Evolutionary conservation across 2,113 vertebrate species (phyloP), one percentile per base, ranked within the genome.

Genomic region (Pipa parva): DNA sequence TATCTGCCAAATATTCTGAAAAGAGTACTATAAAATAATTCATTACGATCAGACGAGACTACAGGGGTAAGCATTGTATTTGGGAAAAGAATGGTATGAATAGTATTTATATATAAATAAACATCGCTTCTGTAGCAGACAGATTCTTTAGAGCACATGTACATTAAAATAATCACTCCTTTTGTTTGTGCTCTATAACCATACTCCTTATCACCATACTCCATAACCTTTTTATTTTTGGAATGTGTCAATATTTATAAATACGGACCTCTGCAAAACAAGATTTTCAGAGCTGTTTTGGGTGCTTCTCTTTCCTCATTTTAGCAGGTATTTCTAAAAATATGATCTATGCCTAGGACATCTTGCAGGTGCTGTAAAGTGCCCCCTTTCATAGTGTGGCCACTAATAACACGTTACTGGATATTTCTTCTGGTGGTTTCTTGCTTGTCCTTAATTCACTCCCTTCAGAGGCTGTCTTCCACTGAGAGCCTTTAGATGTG

Each of bases 371-470:
- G 25, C 46, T 61, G 66, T 61, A 54, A 70, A 70, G 66, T 70
- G 33, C 24, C 59, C 72, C 64, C 51, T 55, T 61, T 49, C 45
- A 7, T 29, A 52, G 56, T 48, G 46, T 36, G 65, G 65, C 60
- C 46, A 60, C 28, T 68, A 60, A 68, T 68, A 39, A 59, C 46
- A 68, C 46, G 65, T 68, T 68, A 37, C 46, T 59, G 24, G 65
- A 68, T 68, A 68, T 68, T 68, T 68, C 56, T 59, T 37, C 64
- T 59, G 42, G 65, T 48, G 65, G 56, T 68, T 68, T 68, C 52
- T n/a, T 68, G 17, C 65, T 59, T 60, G 65, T 60, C 65, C 65
- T 60, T 68, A 60, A 68, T 51, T 68, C 56, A 68, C 65, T 51
- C 58, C 36, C 1, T 29, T 20, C 20, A 60, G 28, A 33, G 60